These are phyloP conservation scores for Cacoxenus indagator DNA, from an alignment of 2,888 invertebrate species.

Conservation along the genomic window DNA sequence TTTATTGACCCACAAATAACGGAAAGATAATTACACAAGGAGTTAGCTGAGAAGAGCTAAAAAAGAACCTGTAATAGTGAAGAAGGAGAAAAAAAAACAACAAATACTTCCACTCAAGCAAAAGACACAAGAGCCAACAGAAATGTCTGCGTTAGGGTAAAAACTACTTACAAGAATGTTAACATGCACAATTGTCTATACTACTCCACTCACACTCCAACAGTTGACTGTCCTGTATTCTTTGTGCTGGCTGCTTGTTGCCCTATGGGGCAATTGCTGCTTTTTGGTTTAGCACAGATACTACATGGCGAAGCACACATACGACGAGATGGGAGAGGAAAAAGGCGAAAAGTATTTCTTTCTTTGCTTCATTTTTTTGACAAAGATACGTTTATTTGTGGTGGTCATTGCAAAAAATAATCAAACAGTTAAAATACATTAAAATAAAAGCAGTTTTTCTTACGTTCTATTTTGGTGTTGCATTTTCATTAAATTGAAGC, in stretches of 20 bases:
- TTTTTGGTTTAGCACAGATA: neutral
- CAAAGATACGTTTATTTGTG: slow-evolving; percentile 60
- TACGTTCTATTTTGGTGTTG: neutral
- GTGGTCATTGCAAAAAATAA: slow-evolving; percentile 61
- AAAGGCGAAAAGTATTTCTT: slow-evolving; percentile 30
- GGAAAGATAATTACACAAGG: slow-evolving; percentile 62
- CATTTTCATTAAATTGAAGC: slow-evolving; percentile 5
- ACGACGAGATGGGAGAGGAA: neutral
- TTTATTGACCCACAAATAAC: slow-evolving; percentile 63
- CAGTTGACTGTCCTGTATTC: slow-evolving; percentile 12
- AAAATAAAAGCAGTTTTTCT: slow-evolving; percentile 47
- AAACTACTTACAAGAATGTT: slow-evolving; percentile 63
- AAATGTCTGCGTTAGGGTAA: slow-evolving; percentile 34
- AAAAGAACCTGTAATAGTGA: slow-evolving; percentile 13
- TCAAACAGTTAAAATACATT: slow-evolving; percentile 61
- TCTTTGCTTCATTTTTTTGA: slow-evolving; percentile 34
- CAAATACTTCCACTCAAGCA: neutral
- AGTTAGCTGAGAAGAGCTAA: slow-evolving; percentile 31
- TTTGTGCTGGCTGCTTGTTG: neutral
- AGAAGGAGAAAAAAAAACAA: neutral
- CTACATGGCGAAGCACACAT: neutral
- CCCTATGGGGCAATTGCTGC: neutral
- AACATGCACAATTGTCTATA: slow-evolving; percentile 57
- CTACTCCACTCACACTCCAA: neutral
- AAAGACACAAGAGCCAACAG: slow-evolving; percentile 17